phyloP scores from a whole-genome alignment of 1,140 invertebrate species.

The Cepaea nemoralis region DNA sequence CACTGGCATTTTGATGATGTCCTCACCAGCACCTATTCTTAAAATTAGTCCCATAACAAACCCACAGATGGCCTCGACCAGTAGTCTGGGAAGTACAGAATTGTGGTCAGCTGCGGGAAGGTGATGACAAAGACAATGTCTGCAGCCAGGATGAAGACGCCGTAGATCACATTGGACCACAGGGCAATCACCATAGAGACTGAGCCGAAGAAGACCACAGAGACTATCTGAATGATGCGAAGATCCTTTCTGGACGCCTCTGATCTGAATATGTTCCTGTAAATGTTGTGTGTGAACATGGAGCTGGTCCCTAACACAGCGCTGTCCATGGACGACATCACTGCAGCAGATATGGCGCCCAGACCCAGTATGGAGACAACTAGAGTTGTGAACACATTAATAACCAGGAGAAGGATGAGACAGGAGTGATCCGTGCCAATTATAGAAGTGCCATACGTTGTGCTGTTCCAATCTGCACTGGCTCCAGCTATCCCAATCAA shows the following conservation, averaged over 20 bases:
- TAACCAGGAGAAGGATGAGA: slow-evolving; percentile 61
- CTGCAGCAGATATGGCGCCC: slow-evolving; percentile 65
- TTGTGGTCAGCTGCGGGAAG: slow-evolving; percentile 65
- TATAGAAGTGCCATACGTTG: slow-evolving; percentile 56
- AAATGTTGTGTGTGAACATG: slow-evolving; percentile 69
- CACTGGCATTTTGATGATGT: slow-evolving; percentile 50
- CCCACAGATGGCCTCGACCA: slow-evolving; percentile 60
- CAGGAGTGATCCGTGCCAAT: slow-evolving; percentile 53
- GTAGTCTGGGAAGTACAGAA: slow-evolving; percentile 54
- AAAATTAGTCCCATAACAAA: slow-evolving; percentile 56
- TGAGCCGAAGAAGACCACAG: slow-evolving; percentile 57
- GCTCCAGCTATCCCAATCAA: slow-evolving; percentile 94
- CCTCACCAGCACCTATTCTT: slow-evolving; percentile 65
- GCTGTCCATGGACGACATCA: slow-evolving; percentile 70
- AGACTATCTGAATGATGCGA: slow-evolving; percentile 55
- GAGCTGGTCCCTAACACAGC: slow-evolving; percentile 65
- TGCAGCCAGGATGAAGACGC: slow-evolving; percentile 67
- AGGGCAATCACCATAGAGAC: slow-evolving; percentile 63
- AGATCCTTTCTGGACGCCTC: slow-evolving; percentile 64
- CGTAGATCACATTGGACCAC: slow-evolving; percentile 60
- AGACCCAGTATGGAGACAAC: slow-evolving; percentile 61
- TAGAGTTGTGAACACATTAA: slow-evolving; percentile 63
- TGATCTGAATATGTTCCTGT: slow-evolving; percentile 49
- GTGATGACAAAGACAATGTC: slow-evolving; percentile 69
- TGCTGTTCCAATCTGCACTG: slow-evolving; percentile 77